A percentile compares a stretch with the other conserved stretches of the same genome.
Conservation (phyloP, 2,113 vertebrate genomes). For the Gracilinanus agilis region DNA sequence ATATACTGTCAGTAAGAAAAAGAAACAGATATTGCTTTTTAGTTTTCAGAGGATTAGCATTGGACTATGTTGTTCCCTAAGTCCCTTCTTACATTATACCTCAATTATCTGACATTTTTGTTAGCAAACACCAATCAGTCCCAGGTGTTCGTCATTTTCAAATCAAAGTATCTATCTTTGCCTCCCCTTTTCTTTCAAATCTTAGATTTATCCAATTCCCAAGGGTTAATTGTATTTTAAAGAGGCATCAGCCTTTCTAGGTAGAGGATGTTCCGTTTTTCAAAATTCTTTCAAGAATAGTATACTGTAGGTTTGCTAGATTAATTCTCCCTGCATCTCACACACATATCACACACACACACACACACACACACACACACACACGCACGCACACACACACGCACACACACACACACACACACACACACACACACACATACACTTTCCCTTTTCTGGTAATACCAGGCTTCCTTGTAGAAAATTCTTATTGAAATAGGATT, state of each 20-base stretch:
- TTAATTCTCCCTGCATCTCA: constrained; percentile 46
- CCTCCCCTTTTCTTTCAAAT: not conserved
- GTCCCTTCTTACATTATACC: constrained; percentile 32
- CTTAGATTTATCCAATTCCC: constrained; percentile 56
- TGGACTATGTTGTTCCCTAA: constrained; percentile 47
- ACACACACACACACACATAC: not conserved
- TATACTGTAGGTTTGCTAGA: constrained; percentile 60
- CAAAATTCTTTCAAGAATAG: constrained; percentile 75
- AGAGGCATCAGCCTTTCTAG: constrained; percentile 66
- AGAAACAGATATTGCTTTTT: not conserved
- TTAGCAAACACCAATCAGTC: constrained; percentile 49
- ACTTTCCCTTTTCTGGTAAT: constrained; percentile 31
- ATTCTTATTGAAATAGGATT: constrained; percentile 30
- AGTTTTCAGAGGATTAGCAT: constrained; percentile 66
- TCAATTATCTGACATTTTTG: constrained; percentile 68
- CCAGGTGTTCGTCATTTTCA: constrained; percentile 60
- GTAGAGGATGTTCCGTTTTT: constrained; percentile 71
- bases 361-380: not conserved
- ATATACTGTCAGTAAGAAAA: constrained; percentile 61
- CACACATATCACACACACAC: not conserved
- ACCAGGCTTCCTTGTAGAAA: constrained; percentile 5
- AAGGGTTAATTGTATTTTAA: constrained; percentile 64
- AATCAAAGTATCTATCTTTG: constrained; percentile 59
- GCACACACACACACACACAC: constrained; percentile 2
- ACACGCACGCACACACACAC: not conserved